Evolutionary conservation across 2,797 vertebrate species (phyloP).

Genomic region (Scyliorhinus canicula): DNA sequence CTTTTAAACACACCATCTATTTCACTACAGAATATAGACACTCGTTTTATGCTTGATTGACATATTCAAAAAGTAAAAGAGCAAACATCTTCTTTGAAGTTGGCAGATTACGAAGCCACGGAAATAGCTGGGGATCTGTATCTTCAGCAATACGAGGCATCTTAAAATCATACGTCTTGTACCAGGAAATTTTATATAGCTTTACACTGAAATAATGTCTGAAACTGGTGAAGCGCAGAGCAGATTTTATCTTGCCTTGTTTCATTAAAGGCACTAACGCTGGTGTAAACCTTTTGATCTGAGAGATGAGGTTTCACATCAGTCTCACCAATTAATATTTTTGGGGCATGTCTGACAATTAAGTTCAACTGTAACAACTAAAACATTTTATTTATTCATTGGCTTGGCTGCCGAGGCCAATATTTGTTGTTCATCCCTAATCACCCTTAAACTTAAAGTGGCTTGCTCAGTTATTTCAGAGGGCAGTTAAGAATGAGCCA

Average conservation of each 20-base stretch:
- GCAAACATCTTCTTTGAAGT: background rate
- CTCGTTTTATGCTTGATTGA: background rate
- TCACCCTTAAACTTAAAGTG: no score
- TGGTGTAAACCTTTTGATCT: no score
- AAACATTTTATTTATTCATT: background rate
- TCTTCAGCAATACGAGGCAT: background rate
- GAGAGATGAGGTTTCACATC: background rate
- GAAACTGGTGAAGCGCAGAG: background rate
- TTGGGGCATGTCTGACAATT: background rate
- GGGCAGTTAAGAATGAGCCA: no score
- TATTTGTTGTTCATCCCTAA: no score
- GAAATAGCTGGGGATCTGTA: background rate
- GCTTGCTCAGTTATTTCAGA: no score
- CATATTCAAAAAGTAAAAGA: background rate
- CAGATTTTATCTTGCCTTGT: background rate
- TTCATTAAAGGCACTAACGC: no score
- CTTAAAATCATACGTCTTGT: background rate
- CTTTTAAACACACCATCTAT: background rate
- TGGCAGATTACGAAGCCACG: background rate
- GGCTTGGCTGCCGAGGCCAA: no score
- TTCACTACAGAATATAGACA: background rate
- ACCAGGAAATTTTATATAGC: background rate
- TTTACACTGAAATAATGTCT: background rate
- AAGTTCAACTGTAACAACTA: background rate
- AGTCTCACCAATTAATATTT: background rate